Evolutionary conservation across 2,888 invertebrate species (phyloP), one percentile per base, ranked within the genome.

Genomic region (Noctua janthe): DNA sequence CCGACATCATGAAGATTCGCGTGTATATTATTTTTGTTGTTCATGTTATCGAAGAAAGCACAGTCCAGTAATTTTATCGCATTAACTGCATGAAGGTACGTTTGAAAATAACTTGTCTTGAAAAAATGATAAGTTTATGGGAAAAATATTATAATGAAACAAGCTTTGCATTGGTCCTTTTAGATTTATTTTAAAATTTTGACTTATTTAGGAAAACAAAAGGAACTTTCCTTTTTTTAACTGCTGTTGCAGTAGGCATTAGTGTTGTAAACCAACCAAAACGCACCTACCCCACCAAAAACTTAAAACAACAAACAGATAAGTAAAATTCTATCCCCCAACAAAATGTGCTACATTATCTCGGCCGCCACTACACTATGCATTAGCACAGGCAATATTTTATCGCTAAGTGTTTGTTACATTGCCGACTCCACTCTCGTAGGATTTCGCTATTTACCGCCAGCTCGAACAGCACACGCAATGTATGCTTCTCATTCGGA

Each of bases 331-430:
- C 78, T 80, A 78, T 70, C 64, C 56, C 64, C 56, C 71, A 87
- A 83, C 82, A 90, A 90, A 85, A 85, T 80, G 78, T 84, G 83
- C 75, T 80, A 87, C 88, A 88, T 89, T 91, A 90, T 87, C 87
- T 77, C 74, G 90, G 87, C 90, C 89, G 79, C 80, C 89, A 90
- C 88, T 92, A 92, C 91, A 92, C 89, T 84, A 87, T 91, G 92
- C 94, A 94, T 94, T 94, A 94, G 91, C 90, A 89, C 91, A 72
- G 86, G 92, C 92, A 92, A 94, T 94, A 94, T 93, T 93, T 94
- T 93, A 94, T 91, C 87, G 84, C 92, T 92, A 93, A 94, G 94
- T 94, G 94, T 92, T 92, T 89, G 74, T 84, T 90, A 91, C 91
- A 92, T 90, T 90, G 92, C 93, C 89, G 91, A 89, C 91, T 92